Evolutionary conservation across 1,140 invertebrate species (phyloP), one percentile per base, ranked within the genome.

Genomic region (Drosophila lowei): DNA sequence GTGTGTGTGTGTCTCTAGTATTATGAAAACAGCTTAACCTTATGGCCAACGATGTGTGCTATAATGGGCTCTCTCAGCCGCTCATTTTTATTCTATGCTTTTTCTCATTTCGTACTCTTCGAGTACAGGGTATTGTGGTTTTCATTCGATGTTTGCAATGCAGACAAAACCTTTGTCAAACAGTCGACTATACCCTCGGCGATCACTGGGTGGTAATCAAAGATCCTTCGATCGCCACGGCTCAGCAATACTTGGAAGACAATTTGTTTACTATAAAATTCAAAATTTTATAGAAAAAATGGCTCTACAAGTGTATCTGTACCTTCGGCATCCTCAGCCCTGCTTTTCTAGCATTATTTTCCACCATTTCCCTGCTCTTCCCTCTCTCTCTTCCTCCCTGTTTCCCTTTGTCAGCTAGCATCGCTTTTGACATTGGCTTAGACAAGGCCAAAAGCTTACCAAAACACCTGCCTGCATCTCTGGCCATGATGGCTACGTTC

Each of bases 11-110:
- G 9, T 34, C 9, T 11, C 43, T 41, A 34, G 52, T 72, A 72
- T 71, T 71, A 88, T 86, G 83, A 86, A 88, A 86, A 86, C 77
- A 86, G 83, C 81, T 86, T 86, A 86, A 86, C 81, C 81, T 86
- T 86, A 86, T 86, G 81, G 70, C 81, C 83, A 86, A 86, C 83
- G 83, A 88, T 86, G 81, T 86, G 81, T 85, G 81, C 62, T 56
- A 62, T 85, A 86, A 81, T 85, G 66, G 59, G 64, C 49, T 43
- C 30, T 38, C 43, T 59, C 25, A 38, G 42, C 52, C 41, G 53
- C 34, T 30, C 41, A 6, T 42, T 13, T 46, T 18, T 43, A 23
- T 4, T 13, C 18, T 8, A 42, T 16, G 18, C 23, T 21, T 15
- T 4, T 25, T 44, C 52, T 30, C 34, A 38, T 38, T 38, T 13